phyloP scores from a whole-genome alignment of 1,140 invertebrate species.

The Penaeus vannamei region DNA sequence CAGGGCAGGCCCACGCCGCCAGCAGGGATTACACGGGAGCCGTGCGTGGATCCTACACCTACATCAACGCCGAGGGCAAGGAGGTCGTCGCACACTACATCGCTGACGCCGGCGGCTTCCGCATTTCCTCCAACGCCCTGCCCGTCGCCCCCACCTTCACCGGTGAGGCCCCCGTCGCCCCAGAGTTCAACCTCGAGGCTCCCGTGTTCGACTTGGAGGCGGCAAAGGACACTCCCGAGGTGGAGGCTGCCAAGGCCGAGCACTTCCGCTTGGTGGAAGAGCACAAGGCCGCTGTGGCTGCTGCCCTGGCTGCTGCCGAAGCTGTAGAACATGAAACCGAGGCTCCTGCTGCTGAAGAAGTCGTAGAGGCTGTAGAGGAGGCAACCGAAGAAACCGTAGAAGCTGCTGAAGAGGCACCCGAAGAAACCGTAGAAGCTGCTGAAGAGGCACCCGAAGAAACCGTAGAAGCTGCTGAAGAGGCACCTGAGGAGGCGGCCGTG shows the following conservation, averaged over 20 bases:
- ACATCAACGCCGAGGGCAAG: slow-evolving; percentile 49
- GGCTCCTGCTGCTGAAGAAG: not conserved
- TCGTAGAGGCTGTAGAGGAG: not conserved
- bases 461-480: not conserved
- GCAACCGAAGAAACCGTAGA: not conserved
- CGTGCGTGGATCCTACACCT: slow-evolving; percentile 36
- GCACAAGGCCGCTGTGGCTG: slow-evolving; percentile 43
- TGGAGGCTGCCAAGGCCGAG: slow-evolving; percentile 52
- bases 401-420: not conserved
- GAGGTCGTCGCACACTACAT: slow-evolving; percentile 43
- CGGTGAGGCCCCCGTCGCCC: slow-evolving; percentile 35
- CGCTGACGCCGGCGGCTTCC: slow-evolving; percentile 54
- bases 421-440: slow-evolving; percentile 1
- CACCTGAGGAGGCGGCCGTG: not conserved
- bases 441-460: not conserved
- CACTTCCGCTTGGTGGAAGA: slow-evolving; percentile 52
- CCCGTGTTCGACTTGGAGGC: slow-evolving; percentile 36
- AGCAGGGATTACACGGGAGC: slow-evolving; percentile 48
- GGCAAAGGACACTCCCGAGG: slow-evolving; percentile 36
- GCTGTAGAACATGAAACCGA: not conserved
- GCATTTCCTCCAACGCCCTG: slow-evolving; percentile 60
- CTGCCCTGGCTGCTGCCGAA: not conserved
- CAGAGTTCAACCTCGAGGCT: slow-evolving; percentile 57
- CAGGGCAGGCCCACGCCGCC: slow-evolving; percentile 56
- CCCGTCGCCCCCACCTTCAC: slow-evolving; percentile 69